Evolutionary conservation across 2,797 vertebrate species (phyloP), one percentile per base, ranked within the genome.

Genomic region (Tinamus major): DNA sequence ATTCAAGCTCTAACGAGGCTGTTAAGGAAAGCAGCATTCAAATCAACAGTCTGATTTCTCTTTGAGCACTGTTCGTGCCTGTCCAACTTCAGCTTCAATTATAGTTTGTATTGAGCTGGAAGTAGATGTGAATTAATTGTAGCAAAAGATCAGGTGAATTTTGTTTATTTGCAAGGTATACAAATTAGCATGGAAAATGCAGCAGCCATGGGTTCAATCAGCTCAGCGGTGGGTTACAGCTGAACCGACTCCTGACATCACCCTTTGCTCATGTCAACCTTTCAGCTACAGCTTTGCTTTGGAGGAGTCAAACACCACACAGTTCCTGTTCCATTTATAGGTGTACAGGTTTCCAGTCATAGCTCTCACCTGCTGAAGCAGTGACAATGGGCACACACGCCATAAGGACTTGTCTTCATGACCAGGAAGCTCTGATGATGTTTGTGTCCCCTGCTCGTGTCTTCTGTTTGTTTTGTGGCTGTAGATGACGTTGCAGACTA

Each of bases 291-390:
- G 48, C 37, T 68, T 41, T 55, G 51, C 49, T 53, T 8, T 0
- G 1, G 49, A 26, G 24, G 10, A 59, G 6, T 59, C 48, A 33
- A 71, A 37, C n/a, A 0, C 35, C 6, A 7, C 2, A 5, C 62
- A 37, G 29, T 19, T 24, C 39, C 27, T 55, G 7, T 8, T 41
- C 12, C 1, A 0, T 13, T 62, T 46, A 35, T 0, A 0, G 74
- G 37, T 3, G 1, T 0, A 3, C 17, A 46, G 79, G 3, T 35
- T 72, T 83, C 56, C 55, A 69, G n/a, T 24, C n/a, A 6, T 15
- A 71, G 42, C 37, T 68, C 35, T 56, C 55, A 33, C 16, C 63
- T 44, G 24, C 27, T 6, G 9, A 59, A 91, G 67, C 5, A 29
- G 1, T 5, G 27, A 46, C 24, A 37, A 7, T 39, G 29, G 84